These are phyloP conservation scores for Parelbella ahira DNA, from an alignment of 2,888 invertebrate genomes.

Conservation along the genomic window DNA sequence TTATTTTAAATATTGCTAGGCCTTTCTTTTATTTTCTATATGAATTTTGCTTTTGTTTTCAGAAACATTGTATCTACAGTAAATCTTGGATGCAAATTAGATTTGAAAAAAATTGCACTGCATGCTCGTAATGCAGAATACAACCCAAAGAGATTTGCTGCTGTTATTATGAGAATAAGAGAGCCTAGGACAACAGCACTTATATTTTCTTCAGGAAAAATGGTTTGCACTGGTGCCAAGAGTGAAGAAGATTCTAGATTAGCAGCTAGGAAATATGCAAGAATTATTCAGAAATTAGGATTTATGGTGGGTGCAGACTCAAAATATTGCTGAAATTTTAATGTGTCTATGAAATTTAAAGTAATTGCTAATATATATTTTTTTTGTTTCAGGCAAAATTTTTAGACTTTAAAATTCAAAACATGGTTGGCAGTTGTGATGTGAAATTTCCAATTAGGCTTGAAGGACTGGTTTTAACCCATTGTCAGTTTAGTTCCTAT, in stretches of 20 bases:
- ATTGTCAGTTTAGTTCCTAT: conserved; percentile 90
- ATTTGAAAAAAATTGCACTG: conserved; percentile 97
- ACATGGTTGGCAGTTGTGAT: conserved; percentile 90
- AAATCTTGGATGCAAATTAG: conserved; percentile 95
- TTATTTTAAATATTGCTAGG: too few relatives aligned
- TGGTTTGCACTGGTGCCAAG: conserved; percentile 92
- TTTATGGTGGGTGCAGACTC: too few relatives aligned
- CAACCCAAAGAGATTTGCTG: conserved; percentile 99
- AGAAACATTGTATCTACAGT: conserved; percentile 99
- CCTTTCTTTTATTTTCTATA: too few relatives aligned
- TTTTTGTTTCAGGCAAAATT: conserved; percentile 85
- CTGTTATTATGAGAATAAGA: conserved; percentile 97
- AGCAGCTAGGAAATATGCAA: conserved; percentile 90
- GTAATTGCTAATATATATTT: conserved; percentile 13
- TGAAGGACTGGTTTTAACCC: conserved; percentile 87
- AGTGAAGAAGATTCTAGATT: conserved; percentile 89
- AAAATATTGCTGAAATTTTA: conserved; percentile 1
- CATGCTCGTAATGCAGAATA: conserved; percentile 99
- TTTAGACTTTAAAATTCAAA: conserved; percentile 90
- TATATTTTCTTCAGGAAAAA: conserved; percentile 90
- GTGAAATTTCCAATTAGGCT: conserved; percentile 87
- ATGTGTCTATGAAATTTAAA: too few relatives aligned
- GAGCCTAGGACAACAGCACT: conserved; percentile 92
- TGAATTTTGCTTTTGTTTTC: conserved; percentile 53
- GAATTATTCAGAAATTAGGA: conserved; percentile 79